A percentile compares a stretch with the other conserved stretches of the same genome.
Evolutionary conservation across 1,140 invertebrate species (phyloP).

Genomic region (Trigoniulus corallinus): DNA sequence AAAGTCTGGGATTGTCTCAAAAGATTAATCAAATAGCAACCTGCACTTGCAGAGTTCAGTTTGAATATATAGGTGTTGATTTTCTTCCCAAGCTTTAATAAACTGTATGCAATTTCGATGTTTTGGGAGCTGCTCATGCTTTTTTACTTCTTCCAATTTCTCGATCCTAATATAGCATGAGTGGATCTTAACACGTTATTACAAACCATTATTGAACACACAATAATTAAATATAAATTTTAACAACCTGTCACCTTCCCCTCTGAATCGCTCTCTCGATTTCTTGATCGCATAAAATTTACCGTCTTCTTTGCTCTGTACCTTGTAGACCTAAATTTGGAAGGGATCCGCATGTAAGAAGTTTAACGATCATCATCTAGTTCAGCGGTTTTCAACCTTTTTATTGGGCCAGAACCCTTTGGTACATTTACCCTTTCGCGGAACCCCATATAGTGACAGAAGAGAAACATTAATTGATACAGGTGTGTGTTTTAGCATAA

Average conservation of each 20-base stretch:
- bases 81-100: conserved; percentile 55
- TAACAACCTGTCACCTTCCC: conserved; percentile 36
- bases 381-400: too few relatives aligned
- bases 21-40: too few relatives aligned
- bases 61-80: conserved; percentile 48
- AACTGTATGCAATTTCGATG: conserved; percentile 50
- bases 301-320: conserved; percentile 42
- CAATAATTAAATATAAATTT: not conserved
- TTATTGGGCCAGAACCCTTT: too few relatives aligned
- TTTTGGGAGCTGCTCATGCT: conserved; percentile 45
- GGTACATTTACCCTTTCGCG: too few relatives aligned
- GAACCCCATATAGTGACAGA: too few relatives aligned
- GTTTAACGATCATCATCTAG: not conserved
- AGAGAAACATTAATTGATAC: too few relatives aligned
- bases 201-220: too few relatives aligned
- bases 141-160: conserved; percentile 47
- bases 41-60: conserved; percentile 47
- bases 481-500: not conserved
- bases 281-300: conserved; percentile 49
- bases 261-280: conserved; percentile 39
- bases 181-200: not conserved
- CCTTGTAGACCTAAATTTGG: conserved; percentile 35
- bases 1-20: conserved; percentile 1
- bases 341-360: not conserved
- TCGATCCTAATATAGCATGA: conserved; percentile 24